Evolutionary conservation across 1,140 invertebrate species (phyloP), one percentile per base, ranked within the genome.

Genomic region (Bombus waltoni): DNA sequence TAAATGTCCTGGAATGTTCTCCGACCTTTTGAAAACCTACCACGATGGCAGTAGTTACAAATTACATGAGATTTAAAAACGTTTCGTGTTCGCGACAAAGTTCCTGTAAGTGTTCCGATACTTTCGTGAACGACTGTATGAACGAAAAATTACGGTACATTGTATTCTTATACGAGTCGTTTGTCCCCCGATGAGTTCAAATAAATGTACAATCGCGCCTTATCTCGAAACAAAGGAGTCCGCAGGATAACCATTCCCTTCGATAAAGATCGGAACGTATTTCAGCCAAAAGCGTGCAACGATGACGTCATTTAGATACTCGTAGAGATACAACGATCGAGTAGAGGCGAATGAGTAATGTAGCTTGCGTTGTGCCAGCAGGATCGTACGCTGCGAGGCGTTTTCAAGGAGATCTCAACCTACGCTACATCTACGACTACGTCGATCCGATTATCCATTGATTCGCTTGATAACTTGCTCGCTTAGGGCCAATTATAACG

Each of bases 331-430:
- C 65, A 68, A 22, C 5, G 38, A 81, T 85, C 72, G 75, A 35
- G 71, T 66, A 65, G 38, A 65, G 42, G 57, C 53, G 78, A 85
- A 35, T 85, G 88, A 89, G 73, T 89, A 86, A 89, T 62, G 66
- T 25, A 25, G 71, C 44, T 35, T 38, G 57, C 86, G 66, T 82
- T 75, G 74, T 78, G 66, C 74, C 38, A 65, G 35, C 78, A 62
- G 59, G 75, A 79, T 73, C 73, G 66, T 77, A 28, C 59, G 65
- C 77, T 77, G 73, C 77, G 32, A 74, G 88, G 78, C 74, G 83
- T 81, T 89, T 18, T 82, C 88, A 88, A 89, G 87, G 87, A 89
- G 73, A 88, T 32, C 59, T 13, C 87, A 22, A 35, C 87, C 88
- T 73, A 89, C 83, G 87, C 79, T 44, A 78, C 44, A 79, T 88